Evolutionary conservation across 64 coral and sea anemone species (phyloP), one percentile per base, ranked within the genome.

Genomic region (Pocillopora verrucosa): DNA sequence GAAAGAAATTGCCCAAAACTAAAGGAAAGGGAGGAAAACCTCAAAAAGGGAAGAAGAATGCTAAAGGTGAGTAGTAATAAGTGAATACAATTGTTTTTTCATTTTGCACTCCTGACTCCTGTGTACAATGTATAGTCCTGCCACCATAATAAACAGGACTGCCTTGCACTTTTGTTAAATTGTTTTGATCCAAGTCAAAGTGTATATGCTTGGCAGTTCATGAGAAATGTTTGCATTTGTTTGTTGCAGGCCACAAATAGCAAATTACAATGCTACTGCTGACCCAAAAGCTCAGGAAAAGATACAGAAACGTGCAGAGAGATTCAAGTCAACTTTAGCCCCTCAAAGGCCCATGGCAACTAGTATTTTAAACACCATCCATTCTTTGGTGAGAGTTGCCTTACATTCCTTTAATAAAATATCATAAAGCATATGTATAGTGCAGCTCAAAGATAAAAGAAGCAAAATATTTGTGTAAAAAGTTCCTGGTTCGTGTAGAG

Each of bases 251-350:
- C 59, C 83, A 37, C 58, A 73, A 68, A 35, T 89, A 76, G 68
- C 72, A 35, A 51, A 51, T 51, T 89, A 89, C 17, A 85, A 76
- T 41, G 88, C 83, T 60, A 83, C 65, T 83, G 94, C 84, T 82
- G 94, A 94, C 51, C 97, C 97, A 68, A 91, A 99, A 59, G 90
- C 76, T 22, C 78, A 80, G 36, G 86, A 99, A 35, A 95, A 95
- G 36, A 92, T 92, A 20, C 88, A 99, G 37, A 95, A 93, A 80
- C 87, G 97, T 84, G 97, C 97, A 72, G 87, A 95, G 63, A 90
- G 97, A 78, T 99, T 99, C 70, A 91, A 95, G 60, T 86, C 91
- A 11, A 80, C 80, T 56, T 59, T 75, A 59, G 90, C 56, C 20
- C 79, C 75, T 36, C 78, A 86, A 60, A 82, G 88, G 61, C 70